These are phyloP conservation scores for Gymnocheta viridis DNA, from an alignment of 2,888 invertebrate species.

Conservation along the genomic window DNA sequence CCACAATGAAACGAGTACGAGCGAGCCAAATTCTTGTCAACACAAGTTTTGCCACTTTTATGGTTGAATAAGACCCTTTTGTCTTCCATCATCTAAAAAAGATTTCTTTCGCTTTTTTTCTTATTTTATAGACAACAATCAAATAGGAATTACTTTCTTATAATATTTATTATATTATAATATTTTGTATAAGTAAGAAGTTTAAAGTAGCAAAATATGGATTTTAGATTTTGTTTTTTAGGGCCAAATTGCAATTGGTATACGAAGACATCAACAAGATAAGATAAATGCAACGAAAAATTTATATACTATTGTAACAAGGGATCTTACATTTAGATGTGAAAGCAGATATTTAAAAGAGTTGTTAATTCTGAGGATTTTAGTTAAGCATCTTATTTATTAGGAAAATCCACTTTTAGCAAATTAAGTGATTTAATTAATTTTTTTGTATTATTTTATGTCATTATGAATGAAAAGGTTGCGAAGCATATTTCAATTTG, in stretches of 20 bases:
- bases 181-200: not conserved
- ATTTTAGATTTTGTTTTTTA: not conserved
- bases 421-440: too few relatives aligned
- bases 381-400: too few relatives aligned
- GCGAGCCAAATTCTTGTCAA: conserved; percentile 55
- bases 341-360: not conserved
- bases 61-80: conserved; percentile 44
- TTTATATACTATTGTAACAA: not conserved
- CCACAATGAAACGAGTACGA: not conserved
- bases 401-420: too few relatives aligned
- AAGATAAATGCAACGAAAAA: conserved; percentile 40
- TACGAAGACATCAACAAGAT: conserved; percentile 35
- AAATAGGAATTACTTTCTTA: conserved; percentile 7
- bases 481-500: too few relatives aligned
- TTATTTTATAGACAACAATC: conserved; percentile 3
- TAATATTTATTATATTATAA: not conserved
- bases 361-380: not conserved
- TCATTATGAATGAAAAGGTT: too few relatives aligned
- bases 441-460: too few relatives aligned
- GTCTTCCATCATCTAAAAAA: not conserved
- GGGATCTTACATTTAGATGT: not conserved
- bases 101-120: not conserved
- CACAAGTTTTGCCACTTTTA: conserved; percentile 63
- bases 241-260: conserved; percentile 15
- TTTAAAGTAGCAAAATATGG: conserved; percentile 27